These are phyloP conservation scores for Rhyzopertha dominica DNA, from an alignment of 1,140 invertebrate genomes.

Conservation along the genomic window DNA sequence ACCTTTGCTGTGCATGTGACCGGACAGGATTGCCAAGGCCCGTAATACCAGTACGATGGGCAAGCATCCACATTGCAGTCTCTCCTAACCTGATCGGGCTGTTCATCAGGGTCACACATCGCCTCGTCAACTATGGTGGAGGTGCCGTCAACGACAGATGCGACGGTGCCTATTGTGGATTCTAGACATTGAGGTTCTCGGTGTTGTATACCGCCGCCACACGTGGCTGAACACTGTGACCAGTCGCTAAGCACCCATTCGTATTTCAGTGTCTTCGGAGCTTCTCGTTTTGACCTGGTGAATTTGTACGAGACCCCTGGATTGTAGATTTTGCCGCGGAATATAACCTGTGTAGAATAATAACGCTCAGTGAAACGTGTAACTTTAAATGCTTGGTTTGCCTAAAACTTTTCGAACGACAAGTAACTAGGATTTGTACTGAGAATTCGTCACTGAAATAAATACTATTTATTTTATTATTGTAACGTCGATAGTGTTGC, in stretches of 20 bases:
- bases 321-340: slow-evolving; percentile 70
- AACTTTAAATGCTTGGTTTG: no score
- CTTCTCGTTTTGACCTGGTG: slow-evolving; percentile 63
- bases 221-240: slow-evolving; percentile 72
- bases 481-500: no score
- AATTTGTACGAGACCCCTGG: slow-evolving; percentile 80
- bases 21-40: slow-evolving; percentile 78
- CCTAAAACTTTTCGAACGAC: no score
- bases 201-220: slow-evolving; percentile 66
- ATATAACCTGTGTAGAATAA: slow-evolving; percentile 62
- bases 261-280: slow-evolving; percentile 55
- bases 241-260: slow-evolving; percentile 72
- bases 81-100: slow-evolving; percentile 55
- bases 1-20: slow-evolving; percentile 58
- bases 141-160: slow-evolving; percentile 32
- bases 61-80: slow-evolving; percentile 67
- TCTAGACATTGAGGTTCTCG: slow-evolving; percentile 61
- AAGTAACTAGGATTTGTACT: no score
- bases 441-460: no score
- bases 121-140: slow-evolving; percentile 57
- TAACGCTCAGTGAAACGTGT: no score
- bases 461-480: no score
- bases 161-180: slow-evolving; percentile 50
- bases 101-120: slow-evolving; percentile 56
- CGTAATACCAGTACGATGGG: slow-evolving; percentile 73